Percentiles rank a stretch among this genome's conserved stretches.
phyloP scores from a whole-genome alignment of 2,888 invertebrate species.

The Beris chalybata region DNA sequence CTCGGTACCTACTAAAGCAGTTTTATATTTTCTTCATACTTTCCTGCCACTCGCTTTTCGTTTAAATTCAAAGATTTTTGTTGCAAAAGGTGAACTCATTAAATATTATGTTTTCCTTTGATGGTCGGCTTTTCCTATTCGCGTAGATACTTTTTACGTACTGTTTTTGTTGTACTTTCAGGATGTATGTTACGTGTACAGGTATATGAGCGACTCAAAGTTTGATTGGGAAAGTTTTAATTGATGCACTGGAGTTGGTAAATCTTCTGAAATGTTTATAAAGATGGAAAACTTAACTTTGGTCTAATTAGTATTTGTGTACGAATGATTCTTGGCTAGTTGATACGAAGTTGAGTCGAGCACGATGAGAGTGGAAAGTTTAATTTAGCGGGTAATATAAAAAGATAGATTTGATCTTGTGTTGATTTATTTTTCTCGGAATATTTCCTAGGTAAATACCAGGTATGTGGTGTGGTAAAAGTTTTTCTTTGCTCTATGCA shows the following conservation, averaged over 20 bases:
- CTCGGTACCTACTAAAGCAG: too few relatives aligned
- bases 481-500: too few relatives aligned
- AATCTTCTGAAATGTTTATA: slow-evolving; percentile 24
- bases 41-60: too few relatives aligned
- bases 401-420: neutral
- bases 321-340: neutral
- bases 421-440: neutral
- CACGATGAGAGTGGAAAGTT: neutral
- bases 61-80: neutral
- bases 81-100: slow-evolving; percentile 28
- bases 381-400: neutral
- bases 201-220: slow-evolving; percentile 24
- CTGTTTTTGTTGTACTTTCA: neutral
- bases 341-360: neutral
- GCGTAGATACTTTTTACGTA: neutral
- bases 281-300: neutral
- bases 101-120: slow-evolving; percentile 30
- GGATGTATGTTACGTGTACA: neutral
- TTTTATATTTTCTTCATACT: too few relatives aligned
- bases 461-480: too few relatives aligned
- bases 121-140: slow-evolving; percentile 18
- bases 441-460: too few relatives aligned
- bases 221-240: slow-evolving; percentile 39
- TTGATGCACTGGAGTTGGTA: slow-evolving; percentile 33
- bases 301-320: neutral